Conservation (phyloP, 1,140 invertebrate species). For the Dysdera silvatica region DNA sequence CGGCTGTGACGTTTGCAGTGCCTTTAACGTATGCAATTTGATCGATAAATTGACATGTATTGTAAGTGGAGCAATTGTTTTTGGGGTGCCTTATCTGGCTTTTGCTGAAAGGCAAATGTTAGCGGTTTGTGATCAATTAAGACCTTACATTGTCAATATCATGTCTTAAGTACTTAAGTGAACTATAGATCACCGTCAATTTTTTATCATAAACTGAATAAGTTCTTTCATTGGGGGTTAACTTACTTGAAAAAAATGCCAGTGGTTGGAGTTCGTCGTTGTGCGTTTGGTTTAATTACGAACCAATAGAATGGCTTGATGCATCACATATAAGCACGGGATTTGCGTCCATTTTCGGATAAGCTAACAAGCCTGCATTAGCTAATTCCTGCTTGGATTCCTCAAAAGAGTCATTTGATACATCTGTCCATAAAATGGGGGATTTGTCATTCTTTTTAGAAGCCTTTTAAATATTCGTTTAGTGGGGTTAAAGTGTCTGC, state of each 20-base stretch:
- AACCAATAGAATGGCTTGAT: slow-evolving; percentile 17
- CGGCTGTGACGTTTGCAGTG: no score
- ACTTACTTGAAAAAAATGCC: slow-evolving; percentile 26
- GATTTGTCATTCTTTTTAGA: background rate
- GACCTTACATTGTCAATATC: slow-evolving; percentile 34
- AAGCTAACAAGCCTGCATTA: slow-evolving; percentile 3
- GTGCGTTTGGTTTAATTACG: slow-evolving; percentile 16
- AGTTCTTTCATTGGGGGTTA: slow-evolving; percentile 17
- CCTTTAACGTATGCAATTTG: no score
- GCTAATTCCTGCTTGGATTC: slow-evolving; percentile 42
- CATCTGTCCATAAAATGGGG: slow-evolving; percentile 22
- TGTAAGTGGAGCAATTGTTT: no score
- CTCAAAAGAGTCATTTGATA: slow-evolving; percentile 38
- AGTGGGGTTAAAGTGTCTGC: background rate
- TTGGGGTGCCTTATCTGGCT: slow-evolving; percentile 23
- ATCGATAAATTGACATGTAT: no score
- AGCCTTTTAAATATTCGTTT: background rate
- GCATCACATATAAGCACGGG: slow-evolving; percentile 25
- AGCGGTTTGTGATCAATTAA: slow-evolving; percentile 39
- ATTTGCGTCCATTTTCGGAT: slow-evolving; percentile 7
- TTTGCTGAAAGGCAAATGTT: slow-evolving; percentile 30
- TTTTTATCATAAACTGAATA: slow-evolving; percentile 34
- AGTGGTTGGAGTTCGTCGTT: slow-evolving; percentile 20
- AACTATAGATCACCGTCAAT: slow-evolving; percentile 33
- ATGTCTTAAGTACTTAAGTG: slow-evolving; percentile 37